Percentiles rank a stretch among this genome's conserved stretches.
Evolutionary conservation across 2,888 invertebrate genomes (phyloP).

Genomic region (Perizoma affinitatum): DNA sequence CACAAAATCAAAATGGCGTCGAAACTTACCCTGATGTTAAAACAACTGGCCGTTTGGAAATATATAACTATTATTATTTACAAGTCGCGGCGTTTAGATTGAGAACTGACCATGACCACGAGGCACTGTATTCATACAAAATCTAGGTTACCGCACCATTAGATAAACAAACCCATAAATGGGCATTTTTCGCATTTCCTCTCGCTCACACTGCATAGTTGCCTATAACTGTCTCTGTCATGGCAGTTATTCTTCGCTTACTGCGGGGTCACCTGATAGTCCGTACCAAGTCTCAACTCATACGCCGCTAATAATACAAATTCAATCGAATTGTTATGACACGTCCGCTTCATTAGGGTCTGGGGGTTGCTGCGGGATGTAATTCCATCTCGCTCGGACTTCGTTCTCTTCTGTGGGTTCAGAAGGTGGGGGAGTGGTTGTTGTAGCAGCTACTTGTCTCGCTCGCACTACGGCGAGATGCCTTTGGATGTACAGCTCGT

Average conservation of each 20-base stretch:
- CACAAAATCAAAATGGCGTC: conserved; percentile 28
- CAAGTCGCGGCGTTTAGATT: conserved; percentile 19
- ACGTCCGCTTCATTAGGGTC: conserved; percentile 72
- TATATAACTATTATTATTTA: conserved; percentile 21
- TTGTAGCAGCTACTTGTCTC: conserved; percentile 62
- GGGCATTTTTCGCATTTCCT: too few species aligned
- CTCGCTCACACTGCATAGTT: too few species aligned
- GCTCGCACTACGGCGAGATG: conserved; percentile 95
- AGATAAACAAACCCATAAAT: too few species aligned
- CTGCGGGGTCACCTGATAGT: not conserved
- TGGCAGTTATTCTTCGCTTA: too few species aligned
- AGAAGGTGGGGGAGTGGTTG: conserved; percentile 40
- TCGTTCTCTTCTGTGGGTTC: conserved; percentile 50
- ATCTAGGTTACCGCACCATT: too few species aligned
- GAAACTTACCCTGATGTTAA: conserved; percentile 43
- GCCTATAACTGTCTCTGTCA: too few species aligned
- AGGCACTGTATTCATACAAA: too few species aligned
- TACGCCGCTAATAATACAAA: conserved; percentile 13
- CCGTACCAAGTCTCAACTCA: conserved; percentile 7
- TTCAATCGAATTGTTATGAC: conserved; percentile 57
- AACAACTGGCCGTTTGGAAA: conserved; percentile 37
- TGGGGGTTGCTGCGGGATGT: conserved; percentile 79
- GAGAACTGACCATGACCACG: not conserved
- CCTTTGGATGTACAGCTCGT: conserved; percentile 94
- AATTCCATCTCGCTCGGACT: conserved; percentile 79